Evolutionary conservation across 2,797 vertebrate genomes (phyloP), one percentile per base, ranked within the genome.

Genomic region (Lepus townsendii): DNA sequence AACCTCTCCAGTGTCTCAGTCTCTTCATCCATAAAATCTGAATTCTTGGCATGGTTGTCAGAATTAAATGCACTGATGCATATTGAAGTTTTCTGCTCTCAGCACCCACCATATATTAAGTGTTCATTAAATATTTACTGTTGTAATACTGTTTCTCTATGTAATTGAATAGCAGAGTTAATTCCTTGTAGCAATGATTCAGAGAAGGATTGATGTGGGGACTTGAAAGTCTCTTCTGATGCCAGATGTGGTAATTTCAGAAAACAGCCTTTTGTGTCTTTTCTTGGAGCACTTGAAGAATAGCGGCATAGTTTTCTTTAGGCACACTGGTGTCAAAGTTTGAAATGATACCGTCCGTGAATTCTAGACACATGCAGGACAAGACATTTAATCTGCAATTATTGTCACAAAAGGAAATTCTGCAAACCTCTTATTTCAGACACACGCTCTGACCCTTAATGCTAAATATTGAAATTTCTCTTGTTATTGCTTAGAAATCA

Each of bases 121-220:
- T 89, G 3, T 73, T 82, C 38, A 32, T 88, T 84, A 60, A 85
- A 35, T 91, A 30, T 79, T 73, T 84, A 62, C 32, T 91, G n/a
- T 69, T 84, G 13, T 47, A 52, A 32, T 83, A 1, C 83, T 66
- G 20, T 60, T 72, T 32, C 27, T 80, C 62, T 89, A 63, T 84
- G 84, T 73, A 69, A 3, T 22, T 72, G 63, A 73, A 42, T 14
- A 60, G 20, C 42, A 80, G 26, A 86, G 30, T 91, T 83, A 65
- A n/a, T 82, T 84, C 57, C 57, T 68, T 86, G 42, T 2, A 73
- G 26, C 16, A 17, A 0, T 57, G 52, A 38, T 76, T 71, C 62
- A 79, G 76, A 83, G 73, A 57, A 83, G 17, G n/a, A 68, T 42
- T 71, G 77, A 66, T 20, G 12, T 73, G 24, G n/a, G 62, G 52